Evolutionary conservation across 2,888 invertebrate species (phyloP).

Genomic region (Cyclophora punctaria): DNA sequence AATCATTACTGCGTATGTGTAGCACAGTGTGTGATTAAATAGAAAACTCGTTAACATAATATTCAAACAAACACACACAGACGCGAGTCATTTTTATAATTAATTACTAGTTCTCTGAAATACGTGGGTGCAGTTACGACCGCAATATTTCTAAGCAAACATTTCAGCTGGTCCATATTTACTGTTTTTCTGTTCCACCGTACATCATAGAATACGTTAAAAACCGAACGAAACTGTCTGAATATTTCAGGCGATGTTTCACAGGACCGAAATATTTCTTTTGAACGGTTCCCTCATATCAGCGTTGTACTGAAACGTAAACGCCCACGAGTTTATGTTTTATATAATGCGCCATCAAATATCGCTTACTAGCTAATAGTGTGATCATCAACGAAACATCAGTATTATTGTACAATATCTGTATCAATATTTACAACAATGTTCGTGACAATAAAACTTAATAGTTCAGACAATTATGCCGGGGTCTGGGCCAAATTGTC

Average conservation of each 20-base stretch:
- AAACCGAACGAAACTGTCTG: background rate
- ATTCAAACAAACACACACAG: too few relatives aligned
- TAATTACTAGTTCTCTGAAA: constrained; percentile 6
- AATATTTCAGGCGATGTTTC: too few relatives aligned
- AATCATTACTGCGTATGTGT: constrained; percentile 20
- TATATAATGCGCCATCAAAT: constrained; percentile 41
- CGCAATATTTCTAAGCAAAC: background rate
- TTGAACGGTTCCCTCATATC: too few relatives aligned
- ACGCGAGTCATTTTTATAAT: background rate
- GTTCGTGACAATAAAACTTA: constrained; percentile 43
- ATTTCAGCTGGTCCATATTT: background rate
- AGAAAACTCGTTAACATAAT: constrained; percentile 38
- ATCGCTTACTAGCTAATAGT: constrained; percentile 50
- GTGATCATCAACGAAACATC: constrained; percentile 40
- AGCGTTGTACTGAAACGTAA: too few relatives aligned
- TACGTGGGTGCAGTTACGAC: background rate
- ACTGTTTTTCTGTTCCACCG: background rate
- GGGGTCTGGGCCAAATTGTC: constrained; percentile 32
- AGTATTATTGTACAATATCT: constrained; percentile 33
- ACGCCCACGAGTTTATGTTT: too few relatives aligned
- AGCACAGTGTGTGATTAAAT: constrained; percentile 37
- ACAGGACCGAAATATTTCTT: too few relatives aligned
- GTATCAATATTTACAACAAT: constrained; percentile 46
- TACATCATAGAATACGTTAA: constrained; percentile 20
- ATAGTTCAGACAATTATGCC: constrained; percentile 43